Percentiles rank a stretch among this genome's conserved stretches.
phyloP scores from a whole-genome alignment of 2,888 invertebrate species.

The Protophormia terraenovae region DNA sequence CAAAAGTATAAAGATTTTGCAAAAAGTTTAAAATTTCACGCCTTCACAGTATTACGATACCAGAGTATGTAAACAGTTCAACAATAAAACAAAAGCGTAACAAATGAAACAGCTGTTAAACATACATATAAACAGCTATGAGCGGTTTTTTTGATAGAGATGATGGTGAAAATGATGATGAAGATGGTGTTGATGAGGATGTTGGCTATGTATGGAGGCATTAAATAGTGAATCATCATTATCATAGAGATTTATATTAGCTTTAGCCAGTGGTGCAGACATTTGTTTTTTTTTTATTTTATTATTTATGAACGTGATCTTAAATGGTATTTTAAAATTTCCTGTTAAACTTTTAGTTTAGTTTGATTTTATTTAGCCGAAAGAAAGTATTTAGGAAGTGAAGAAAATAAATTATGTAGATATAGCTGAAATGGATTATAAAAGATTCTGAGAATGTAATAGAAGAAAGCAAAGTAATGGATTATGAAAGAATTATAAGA shows the following conservation, averaged over 20 bases:
- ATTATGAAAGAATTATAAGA: background rate
- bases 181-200: background rate
- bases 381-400: background rate
- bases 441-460: background rate
- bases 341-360: background rate
- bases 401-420: slow-evolving; percentile 7
- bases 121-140: slow-evolving; percentile 3
- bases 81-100: slow-evolving; percentile 16
- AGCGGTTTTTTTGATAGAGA: background rate
- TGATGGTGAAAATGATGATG: background rate
- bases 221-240: slow-evolving; percentile 30
- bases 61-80: slow-evolving; percentile 19
- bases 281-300: slow-evolving; percentile 10
- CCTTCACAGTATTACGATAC: slow-evolving; percentile 26
- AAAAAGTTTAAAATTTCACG: slow-evolving; percentile 58
- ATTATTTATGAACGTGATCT: slow-evolving; percentile 63
- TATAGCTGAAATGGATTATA: background rate
- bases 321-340: slow-evolving; percentile 45
- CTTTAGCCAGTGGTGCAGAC: slow-evolving; percentile 52
- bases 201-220: background rate
- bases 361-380: background rate
- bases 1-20: slow-evolving; percentile 45
- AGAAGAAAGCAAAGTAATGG: background rate
- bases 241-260: slow-evolving; percentile 27
- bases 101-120: slow-evolving; percentile 56